These are phyloP conservation scores for Drosophila siamana DNA, from an alignment of 2,888 invertebrate species.

Conservation along the genomic window DNA sequence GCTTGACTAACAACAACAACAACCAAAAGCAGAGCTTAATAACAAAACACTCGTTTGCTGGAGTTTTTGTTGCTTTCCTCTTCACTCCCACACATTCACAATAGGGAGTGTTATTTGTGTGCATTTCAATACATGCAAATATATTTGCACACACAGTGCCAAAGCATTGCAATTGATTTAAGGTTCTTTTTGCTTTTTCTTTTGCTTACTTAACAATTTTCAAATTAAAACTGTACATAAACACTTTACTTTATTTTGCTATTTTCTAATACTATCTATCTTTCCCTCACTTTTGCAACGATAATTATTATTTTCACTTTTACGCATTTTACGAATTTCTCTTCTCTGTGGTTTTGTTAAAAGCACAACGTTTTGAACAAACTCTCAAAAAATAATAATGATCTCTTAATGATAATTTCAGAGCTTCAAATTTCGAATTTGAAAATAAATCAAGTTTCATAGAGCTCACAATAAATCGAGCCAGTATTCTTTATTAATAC, in stretches of 20 bases:
- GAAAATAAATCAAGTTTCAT: background rate
- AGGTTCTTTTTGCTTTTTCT: background rate
- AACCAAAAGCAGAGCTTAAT: conserved; percentile 46
- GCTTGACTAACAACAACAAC: conserved; percentile 21
- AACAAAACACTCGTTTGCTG: conserved; percentile 20
- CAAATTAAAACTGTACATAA: conserved; percentile 1
- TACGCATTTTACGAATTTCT: background rate
- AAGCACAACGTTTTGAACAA: background rate
- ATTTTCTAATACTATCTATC: too few relatives aligned
- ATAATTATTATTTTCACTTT: background rate
- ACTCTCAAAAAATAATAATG: background rate
- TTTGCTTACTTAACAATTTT: background rate
- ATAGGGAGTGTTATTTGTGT: conserved; percentile 7
- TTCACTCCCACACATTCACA: conserved; percentile 4
- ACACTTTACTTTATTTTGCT: background rate
- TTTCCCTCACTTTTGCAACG: background rate
- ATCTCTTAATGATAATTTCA: too few relatives aligned
- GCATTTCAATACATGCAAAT: background rate
- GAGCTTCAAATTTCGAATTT: background rate
- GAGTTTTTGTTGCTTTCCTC: conserved; percentile 17
- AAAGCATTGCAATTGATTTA: background rate
- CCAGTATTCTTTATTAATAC: background rate
- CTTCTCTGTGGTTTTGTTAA: background rate
- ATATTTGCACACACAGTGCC: conserved; percentile 3
- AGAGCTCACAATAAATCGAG: too few relatives aligned